Evolutionary conservation across 2,797 vertebrate genomes (phyloP), one percentile per base, ranked within the genome.

Genomic region (Rhabdomys pumilio): DNA sequence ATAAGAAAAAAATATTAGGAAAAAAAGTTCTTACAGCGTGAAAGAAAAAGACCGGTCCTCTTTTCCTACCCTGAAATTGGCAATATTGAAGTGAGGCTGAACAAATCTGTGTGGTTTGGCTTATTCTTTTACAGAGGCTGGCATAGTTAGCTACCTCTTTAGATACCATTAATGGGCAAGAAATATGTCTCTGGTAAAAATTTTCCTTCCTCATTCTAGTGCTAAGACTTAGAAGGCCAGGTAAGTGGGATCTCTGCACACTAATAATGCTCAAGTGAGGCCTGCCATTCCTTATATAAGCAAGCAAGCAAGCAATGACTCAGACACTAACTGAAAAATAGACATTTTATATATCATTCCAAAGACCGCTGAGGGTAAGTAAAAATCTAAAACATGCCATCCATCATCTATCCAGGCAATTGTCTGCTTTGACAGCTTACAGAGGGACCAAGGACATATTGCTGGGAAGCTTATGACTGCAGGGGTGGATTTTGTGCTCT

Each of bases 351-450:
- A 84, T 41, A 91, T 94, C 93, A 96, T 86, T 65, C 63, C 96
- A 91, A 96, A 94, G 90, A 97, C n/a, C 0, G 3, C 90, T 86
- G 82, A 96, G 88, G 94, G 89, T 97, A 96, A 97, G 95, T 95
- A 83, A 96, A 95, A 93, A 89, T 91, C 89, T 96, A 53, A 94
- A 72, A 86, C 88, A 67, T 63, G 81, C 72, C 94, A 97, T 96
- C 82, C 83, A 94, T 96, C 96, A 94, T 93, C 77, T 63, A 96
- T 96, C 82, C n/a, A 90, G n/a, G 79, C 90, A 96, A 94, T 90
- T 94, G 92, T 97, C 90, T 97, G 44, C 22, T 92, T 85, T 95
- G 92, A 92, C 92, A 96, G 82, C 17, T 95, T 94, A 72, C 3
- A 34, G 67, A 93, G 75, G 47, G 47, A 96, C 88, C 92, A 97